phyloP scores from a whole-genome alignment of 2,797 vertebrate genomes.

The Margarornis squamiger region DNA sequence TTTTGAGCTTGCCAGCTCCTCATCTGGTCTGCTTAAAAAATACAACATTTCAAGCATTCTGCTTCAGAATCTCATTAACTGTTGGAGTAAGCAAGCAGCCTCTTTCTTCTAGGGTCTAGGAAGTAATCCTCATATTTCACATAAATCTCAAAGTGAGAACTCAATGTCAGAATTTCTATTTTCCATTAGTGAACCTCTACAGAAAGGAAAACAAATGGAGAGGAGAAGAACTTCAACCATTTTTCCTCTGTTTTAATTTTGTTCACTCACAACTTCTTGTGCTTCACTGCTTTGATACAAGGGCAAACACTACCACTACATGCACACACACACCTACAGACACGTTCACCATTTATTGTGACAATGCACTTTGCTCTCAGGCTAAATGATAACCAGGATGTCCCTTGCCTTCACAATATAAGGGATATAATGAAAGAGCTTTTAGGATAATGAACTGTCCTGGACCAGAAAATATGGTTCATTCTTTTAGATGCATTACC shows the following conservation, averaged over 20 bases:
- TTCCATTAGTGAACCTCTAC: not conserved
- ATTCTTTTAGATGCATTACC: slow-evolving; percentile 18
- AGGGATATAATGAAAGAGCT: not conserved
- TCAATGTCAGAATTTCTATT: not conserved
- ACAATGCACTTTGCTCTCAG: not conserved
- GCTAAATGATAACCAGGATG: not conserved
- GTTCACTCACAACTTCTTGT: not conserved
- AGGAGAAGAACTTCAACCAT: not conserved
- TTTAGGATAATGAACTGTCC: slow-evolving; percentile 30
- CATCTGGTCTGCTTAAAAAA: not conserved
- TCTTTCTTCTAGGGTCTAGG: not conserved
- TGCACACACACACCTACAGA: not conserved
- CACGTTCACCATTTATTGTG: not conserved
- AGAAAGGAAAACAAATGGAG: not conserved
- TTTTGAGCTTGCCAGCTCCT: not conserved
- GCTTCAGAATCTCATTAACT: not conserved
- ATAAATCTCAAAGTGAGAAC: not conserved
- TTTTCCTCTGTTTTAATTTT: not conserved
- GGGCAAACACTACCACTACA: not conserved
- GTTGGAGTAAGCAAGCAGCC: not conserved
- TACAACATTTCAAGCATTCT: not conserved
- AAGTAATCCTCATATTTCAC: not conserved
- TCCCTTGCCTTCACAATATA: not conserved
- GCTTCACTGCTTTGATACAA: not conserved
- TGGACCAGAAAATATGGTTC: not conserved